Percentiles rank a stretch among this genome's conserved stretches.
phyloP scores from a whole-genome alignment of 2,113 vertebrate genomes.

The Steatornis caripensis region DNA sequence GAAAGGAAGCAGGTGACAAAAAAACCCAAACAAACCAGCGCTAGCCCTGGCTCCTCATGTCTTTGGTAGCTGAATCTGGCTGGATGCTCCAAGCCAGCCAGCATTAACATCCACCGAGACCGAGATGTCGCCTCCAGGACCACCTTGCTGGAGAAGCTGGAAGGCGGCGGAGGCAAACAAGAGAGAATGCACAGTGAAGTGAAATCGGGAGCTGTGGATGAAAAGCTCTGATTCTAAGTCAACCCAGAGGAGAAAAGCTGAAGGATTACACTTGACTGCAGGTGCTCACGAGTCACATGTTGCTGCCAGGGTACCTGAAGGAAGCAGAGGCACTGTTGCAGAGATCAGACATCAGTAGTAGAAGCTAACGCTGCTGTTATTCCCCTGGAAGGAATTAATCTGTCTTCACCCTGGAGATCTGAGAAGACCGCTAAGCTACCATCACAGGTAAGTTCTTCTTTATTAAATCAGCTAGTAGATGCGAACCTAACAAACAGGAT shows the following conservation, averaged over 20 bases:
- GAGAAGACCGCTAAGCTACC: not conserved
- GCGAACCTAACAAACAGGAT: not conserved
- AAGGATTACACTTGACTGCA: not conserved
- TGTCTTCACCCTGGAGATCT: not conserved
- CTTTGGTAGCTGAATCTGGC: not conserved
- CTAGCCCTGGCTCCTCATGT: not conserved
- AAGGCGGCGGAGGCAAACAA: not conserved
- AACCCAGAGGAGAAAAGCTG: not conserved
- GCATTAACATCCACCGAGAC: fast-evolving
- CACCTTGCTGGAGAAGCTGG: not conserved
- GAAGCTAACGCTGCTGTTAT: not conserved
- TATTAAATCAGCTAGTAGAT: not conserved
- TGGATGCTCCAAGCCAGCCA: not conserved
- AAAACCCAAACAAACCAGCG: too few relatives aligned
- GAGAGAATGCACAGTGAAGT: fast-evolving
- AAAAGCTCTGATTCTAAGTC: not conserved
- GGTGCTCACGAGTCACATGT: not conserved
- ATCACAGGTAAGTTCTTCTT: not conserved
- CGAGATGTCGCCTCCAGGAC: not conserved
- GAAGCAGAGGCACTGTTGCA: not conserved
- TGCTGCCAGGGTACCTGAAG: not conserved
- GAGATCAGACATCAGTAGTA: not conserved
- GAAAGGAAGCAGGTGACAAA: not conserved
- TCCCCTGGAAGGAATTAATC: not conserved
- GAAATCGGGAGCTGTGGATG: not conserved